A percentile compares a stretch with the other conserved stretches of the same genome.
Evolutionary conservation across 2,888 invertebrate species (phyloP).

Genomic region (Drosophila dives): DNA sequence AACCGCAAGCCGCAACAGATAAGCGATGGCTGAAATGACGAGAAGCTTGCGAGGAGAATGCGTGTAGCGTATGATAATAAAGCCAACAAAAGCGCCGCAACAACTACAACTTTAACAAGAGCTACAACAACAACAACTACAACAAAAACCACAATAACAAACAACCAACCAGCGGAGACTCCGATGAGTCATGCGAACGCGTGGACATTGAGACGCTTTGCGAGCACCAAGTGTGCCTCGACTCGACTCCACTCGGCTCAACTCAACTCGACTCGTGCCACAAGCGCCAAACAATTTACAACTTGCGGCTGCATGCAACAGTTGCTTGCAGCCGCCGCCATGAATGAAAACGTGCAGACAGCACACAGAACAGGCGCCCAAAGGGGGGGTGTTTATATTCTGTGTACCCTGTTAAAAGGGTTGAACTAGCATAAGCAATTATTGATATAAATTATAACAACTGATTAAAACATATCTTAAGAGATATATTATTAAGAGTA

Average conservation of each 20-base stretch:
- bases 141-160: conserved; percentile 29
- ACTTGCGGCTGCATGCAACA: conserved; percentile 69
- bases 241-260: background rate
- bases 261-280: conserved; percentile 53
- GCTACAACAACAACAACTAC: background rate
- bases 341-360: conserved; percentile 71
- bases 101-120: conserved; percentile 1
- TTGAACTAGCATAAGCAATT: background rate
- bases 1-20: conserved; percentile 56
- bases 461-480: background rate
- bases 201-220: conserved; percentile 55
- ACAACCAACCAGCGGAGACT: conserved; percentile 7
- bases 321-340: conserved; percentile 43
- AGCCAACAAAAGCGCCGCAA: conserved; percentile 16
- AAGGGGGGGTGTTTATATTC: background rate
- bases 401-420: conserved; percentile 1
- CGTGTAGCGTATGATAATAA: conserved; percentile 62
- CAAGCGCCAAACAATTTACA: conserved; percentile 62
- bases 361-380: conserved; percentile 17
- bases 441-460: background rate
- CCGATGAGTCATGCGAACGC: conserved; percentile 60
- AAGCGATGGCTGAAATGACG: conserved; percentile 41
- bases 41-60: conserved; percentile 30
- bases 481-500: background rate
- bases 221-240: conserved; percentile 59